Conservation (phyloP, 2,797 vertebrate genomes). For the Poeciliopsis gracilis region DNA sequence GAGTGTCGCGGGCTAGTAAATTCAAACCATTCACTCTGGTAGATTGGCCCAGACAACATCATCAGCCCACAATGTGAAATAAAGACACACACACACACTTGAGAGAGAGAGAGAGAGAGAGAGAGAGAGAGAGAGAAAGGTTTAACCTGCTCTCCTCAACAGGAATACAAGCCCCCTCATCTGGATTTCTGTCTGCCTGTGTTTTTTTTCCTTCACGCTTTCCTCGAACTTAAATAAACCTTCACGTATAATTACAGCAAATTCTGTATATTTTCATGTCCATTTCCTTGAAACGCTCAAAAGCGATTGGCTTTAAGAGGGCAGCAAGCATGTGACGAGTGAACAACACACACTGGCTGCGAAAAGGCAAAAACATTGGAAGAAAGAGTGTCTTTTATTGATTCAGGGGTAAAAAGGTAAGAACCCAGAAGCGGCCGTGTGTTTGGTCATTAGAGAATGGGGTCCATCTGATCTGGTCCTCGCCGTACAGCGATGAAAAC, state of each 20-base stretch:
- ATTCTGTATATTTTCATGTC: slow-evolving; percentile 83
- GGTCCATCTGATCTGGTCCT: slow-evolving; percentile 58
- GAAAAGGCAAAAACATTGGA: slow-evolving; percentile 41
- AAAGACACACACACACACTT: slow-evolving; percentile 42
- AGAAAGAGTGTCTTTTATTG: slow-evolving; percentile 74
- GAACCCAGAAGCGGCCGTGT: slow-evolving; percentile 56
- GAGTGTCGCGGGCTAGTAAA: slow-evolving; percentile 83
- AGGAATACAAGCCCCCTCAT: slow-evolving; percentile 57
- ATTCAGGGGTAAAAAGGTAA: slow-evolving; percentile 74
- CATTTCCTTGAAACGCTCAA: slow-evolving; percentile 75
- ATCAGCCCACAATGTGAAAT: slow-evolving; percentile 73
- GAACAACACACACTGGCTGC: slow-evolving; percentile 45
- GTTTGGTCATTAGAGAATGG: slow-evolving; percentile 59
- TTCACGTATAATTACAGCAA: slow-evolving; percentile 81
- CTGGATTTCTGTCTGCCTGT: slow-evolving; percentile 72
- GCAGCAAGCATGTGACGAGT: slow-evolving; percentile 56
- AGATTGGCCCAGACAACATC: slow-evolving; percentile 84
- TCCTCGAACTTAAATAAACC: slow-evolving; percentile 83
- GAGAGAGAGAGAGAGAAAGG: slow-evolving; percentile 15
- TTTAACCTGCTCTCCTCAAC: slow-evolving; percentile 51
- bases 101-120: background rate
- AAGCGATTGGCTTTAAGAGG: slow-evolving; percentile 66
- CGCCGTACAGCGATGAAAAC: slow-evolving; percentile 71
- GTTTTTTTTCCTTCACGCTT: slow-evolving; percentile 61
- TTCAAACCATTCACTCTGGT: slow-evolving; percentile 80